phyloP scores from a whole-genome alignment of 2,797 vertebrate species.

The Haliaeetus vocifer region DNA sequence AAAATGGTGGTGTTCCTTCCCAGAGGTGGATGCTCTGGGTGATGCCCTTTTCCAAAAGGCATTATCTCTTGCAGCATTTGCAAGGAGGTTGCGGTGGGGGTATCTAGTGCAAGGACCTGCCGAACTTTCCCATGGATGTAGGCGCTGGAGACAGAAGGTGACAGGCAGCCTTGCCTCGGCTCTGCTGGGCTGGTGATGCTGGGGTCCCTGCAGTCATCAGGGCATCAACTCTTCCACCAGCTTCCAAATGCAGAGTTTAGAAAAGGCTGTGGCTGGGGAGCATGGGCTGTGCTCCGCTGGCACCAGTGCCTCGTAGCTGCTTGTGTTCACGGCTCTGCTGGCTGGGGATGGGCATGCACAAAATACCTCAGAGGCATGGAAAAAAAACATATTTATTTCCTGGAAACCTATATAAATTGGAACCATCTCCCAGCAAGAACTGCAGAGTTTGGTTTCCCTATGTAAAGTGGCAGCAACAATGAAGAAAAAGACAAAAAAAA shows the following conservation, averaged over 20 bases:
- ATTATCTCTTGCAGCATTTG: neutral
- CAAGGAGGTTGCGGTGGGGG: neutral
- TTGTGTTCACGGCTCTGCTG: neutral
- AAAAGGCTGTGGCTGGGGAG: neutral
- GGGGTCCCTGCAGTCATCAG: neutral
- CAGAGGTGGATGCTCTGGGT: neutral
- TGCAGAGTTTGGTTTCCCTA: neutral
- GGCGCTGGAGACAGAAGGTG: neutral
- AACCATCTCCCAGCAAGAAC: neutral
- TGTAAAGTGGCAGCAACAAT: neutral
- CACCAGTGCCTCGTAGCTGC: neutral
- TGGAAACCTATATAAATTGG: conserved; percentile 30
- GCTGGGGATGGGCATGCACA: neutral
- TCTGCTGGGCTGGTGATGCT: neutral
- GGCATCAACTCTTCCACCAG: neutral
- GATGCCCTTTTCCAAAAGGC: neutral
- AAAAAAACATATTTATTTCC: neutral
- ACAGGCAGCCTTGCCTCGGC: neutral
- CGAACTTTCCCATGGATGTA: rapidly evolving
- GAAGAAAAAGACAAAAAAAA: conserved; percentile 13
- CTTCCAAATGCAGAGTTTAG: neutral
- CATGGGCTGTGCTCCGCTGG: neutral
- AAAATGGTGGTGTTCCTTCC: neutral
- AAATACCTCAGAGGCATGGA: neutral
- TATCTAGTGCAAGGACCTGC: neutral